Evolutionary conservation across 2,797 vertebrate species (phyloP).

Genomic region (Glyptemys insculpta): DNA sequence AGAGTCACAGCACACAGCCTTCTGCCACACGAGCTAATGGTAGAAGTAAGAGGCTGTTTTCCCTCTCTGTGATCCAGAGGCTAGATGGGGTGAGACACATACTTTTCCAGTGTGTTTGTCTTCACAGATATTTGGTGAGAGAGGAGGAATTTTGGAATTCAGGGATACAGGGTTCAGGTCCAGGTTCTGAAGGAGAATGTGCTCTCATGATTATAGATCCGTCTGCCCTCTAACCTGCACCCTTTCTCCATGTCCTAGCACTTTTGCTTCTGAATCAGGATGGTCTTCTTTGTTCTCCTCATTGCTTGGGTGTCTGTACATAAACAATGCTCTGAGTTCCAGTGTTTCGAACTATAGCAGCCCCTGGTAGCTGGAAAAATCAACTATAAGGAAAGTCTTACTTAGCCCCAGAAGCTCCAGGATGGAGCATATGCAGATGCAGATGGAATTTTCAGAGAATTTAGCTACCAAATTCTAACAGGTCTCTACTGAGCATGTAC

Average conservation of each 20-base stretch:
- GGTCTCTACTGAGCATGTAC: background rate
- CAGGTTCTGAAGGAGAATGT: rapidly evolving
- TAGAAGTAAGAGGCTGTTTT: too few species aligned
- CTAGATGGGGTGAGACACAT: background rate
- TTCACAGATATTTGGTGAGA: background rate
- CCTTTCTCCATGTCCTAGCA: background rate
- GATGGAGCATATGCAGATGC: background rate
- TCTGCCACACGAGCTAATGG: background rate
- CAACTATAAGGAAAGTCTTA: background rate
- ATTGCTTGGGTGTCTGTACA: background rate
- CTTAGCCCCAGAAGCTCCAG: background rate
- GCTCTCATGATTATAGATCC: background rate
- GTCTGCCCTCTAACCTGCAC: background rate
- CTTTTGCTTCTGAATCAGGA: background rate
- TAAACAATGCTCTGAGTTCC: background rate
- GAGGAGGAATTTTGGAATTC: rapidly evolving
- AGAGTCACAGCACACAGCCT: background rate
- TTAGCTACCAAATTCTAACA: background rate
- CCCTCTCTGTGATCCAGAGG: too few species aligned
- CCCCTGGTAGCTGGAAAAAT: background rate
- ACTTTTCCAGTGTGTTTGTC: background rate
- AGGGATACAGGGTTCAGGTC: background rate
- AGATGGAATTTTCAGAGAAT: background rate
- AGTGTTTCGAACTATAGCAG: background rate
- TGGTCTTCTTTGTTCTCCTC: background rate